Conservation (phyloP, 1,140 invertebrate genomes). For the Ctenoplectra terminalis region DNA sequence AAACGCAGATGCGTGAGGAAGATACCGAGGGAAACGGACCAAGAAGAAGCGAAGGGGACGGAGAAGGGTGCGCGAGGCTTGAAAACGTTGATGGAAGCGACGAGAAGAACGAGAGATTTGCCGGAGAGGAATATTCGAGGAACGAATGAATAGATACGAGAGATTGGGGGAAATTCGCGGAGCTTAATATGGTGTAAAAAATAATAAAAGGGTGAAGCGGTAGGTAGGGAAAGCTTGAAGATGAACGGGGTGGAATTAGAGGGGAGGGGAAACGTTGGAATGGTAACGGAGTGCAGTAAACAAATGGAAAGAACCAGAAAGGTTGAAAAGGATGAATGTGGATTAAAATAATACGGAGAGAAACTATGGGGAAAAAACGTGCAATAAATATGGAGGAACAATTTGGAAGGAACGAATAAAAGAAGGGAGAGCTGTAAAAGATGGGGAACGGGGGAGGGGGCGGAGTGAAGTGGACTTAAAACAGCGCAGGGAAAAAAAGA, state of each 20-base stretch:
- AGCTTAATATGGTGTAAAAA: conserved; percentile 18
- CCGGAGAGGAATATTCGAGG: background rate
- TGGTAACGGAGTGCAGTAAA: background rate
- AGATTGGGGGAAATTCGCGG: background rate
- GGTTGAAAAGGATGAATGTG: background rate
- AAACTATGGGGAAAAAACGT: background rate
- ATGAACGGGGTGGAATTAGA: background rate
- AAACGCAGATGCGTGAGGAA: background rate
- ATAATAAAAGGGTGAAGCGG: background rate
- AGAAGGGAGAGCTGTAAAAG: no score
- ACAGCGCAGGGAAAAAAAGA: background rate
- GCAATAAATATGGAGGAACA: conserved; percentile 6
- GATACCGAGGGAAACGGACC: background rate
- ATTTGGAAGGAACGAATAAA: background rate
- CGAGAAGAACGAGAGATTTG: background rate
- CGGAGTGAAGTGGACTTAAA: background rate
- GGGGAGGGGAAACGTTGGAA: no score
- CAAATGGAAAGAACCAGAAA: background rate
- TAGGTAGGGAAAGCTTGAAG: background rate
- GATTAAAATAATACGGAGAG: conserved; percentile 19
- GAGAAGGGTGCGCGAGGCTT: background rate
- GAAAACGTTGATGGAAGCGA: background rate
- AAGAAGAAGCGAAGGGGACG: background rate
- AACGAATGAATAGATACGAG: background rate
- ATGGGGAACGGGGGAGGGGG: background rate